Conservation (phyloP, 1,140 invertebrate genomes). For the Sitophilus oryzae region DNA sequence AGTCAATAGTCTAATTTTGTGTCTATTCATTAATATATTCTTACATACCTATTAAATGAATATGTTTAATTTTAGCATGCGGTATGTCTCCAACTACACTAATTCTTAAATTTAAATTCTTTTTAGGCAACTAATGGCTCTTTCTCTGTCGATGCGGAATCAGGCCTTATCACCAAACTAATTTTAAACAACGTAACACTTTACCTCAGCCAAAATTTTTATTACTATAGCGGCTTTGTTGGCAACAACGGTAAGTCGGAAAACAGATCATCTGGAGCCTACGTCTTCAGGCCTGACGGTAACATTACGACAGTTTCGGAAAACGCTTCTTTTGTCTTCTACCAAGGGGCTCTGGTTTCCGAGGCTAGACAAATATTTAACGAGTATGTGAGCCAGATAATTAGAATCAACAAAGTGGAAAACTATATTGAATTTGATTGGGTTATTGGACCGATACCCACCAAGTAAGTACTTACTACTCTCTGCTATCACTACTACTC, state of each 20-base stretch:
- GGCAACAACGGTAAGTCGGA: slow-evolving; percentile 8
- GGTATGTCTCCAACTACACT: too few relatives aligned
- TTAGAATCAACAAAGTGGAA: slow-evolving; percentile 65
- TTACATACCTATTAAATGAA: too few relatives aligned
- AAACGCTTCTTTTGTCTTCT: slow-evolving; percentile 44
- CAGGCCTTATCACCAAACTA: slow-evolving; percentile 51
- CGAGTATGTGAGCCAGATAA: slow-evolving; percentile 74
- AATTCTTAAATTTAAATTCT: not conserved
- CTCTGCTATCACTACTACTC: too few relatives aligned
- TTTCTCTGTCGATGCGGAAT: slow-evolving; percentile 47
- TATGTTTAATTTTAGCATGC: too few relatives aligned
- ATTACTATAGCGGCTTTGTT: slow-evolving; percentile 63
- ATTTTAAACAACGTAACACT: slow-evolving; percentile 50
- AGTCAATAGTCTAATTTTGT: too few relatives aligned
- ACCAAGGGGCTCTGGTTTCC: slow-evolving; percentile 63
- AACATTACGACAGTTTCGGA: slow-evolving; percentile 28
- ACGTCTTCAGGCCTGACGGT: slow-evolving; percentile 74
- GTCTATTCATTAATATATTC: too few relatives aligned
- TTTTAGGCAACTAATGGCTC: not conserved
- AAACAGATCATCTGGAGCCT: slow-evolving; percentile 72
- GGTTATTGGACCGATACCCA: slow-evolving; percentile 88
- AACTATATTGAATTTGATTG: slow-evolving; percentile 82
- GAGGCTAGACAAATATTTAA: slow-evolving; percentile 75
- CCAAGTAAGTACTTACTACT: slow-evolving; percentile 67
- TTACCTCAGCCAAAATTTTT: slow-evolving; percentile 63